These are phyloP conservation scores for Sphenodon punctatus DNA, from an alignment of 2,797 vertebrate species.

Conservation along the genomic window DNA sequence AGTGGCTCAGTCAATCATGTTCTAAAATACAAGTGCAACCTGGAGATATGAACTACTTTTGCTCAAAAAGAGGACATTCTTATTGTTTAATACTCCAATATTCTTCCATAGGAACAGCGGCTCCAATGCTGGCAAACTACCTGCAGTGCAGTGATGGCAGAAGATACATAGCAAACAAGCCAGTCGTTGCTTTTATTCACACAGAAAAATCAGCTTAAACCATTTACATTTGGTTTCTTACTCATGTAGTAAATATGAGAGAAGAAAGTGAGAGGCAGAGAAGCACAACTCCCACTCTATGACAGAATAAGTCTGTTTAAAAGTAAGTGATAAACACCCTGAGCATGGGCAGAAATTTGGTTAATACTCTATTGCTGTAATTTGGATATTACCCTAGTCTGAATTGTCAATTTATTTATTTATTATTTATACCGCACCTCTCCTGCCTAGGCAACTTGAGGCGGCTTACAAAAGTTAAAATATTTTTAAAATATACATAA, in stretches of 20 bases:
- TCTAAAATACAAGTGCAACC: background rate
- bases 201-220: background rate
- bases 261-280: background rate
- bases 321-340: background rate
- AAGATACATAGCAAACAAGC: background rate
- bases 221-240: background rate
- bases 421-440: too few species aligned
- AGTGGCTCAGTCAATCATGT: background rate
- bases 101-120: background rate
- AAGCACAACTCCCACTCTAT: background rate
- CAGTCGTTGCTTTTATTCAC: slow-evolving; percentile 2
- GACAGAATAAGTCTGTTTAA: background rate
- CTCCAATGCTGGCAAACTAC: background rate
- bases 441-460: too few species aligned
- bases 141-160: background rate
- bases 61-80: background rate
- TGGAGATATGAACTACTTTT: background rate
- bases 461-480: too few species aligned
- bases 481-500: too few species aligned
- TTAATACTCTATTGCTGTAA: background rate
- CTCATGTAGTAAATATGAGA: background rate
- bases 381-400: background rate
- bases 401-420: too few species aligned
- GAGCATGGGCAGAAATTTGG: background rate
- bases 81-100: slow-evolving; percentile 13